A percentile compares a stretch with the other conserved stretches of the same genome.
Conservation (phyloP, 2,888 invertebrate genomes). For the Caenorhabditis imperialis region DNA sequence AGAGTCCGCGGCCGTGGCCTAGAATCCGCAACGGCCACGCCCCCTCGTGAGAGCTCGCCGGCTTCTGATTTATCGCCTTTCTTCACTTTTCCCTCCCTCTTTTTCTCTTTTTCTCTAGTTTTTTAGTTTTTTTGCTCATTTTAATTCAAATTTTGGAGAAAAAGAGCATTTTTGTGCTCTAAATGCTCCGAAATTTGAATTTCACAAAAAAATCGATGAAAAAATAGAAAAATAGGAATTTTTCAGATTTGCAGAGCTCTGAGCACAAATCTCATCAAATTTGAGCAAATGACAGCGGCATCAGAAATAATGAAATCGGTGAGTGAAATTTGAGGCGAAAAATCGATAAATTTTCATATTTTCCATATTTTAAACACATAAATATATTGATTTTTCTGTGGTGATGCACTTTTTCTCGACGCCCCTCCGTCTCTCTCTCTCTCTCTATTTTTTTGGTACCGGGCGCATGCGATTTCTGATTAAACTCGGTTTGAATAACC, state of each 20-base stretch:
- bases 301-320: conserved; percentile 25
- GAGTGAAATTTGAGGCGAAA: too few species aligned
- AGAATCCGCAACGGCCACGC: not conserved
- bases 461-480: conserved; percentile 35
- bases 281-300: conserved; percentile 40
- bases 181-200: too few species aligned
- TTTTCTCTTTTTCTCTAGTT: not conserved
- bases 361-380: conserved; percentile 3
- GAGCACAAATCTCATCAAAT: too few species aligned
- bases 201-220: too few species aligned
- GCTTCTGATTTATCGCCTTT: conserved; percentile 10
- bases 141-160: conserved; percentile 1
- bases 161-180: too few species aligned
- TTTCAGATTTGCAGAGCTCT: too few species aligned
- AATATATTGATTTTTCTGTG: conserved; percentile 14
- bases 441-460: not conserved
- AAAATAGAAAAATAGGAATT: too few species aligned
- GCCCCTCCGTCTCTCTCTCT: not conserved
- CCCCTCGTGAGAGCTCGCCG: conserved; percentile 14
- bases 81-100: not conserved
- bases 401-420: conserved; percentile 12
- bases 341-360: not conserved
- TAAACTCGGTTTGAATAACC: conserved; percentile 16
- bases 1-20: conserved; percentile 6
- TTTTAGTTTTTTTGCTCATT: not conserved